phyloP scores from a whole-genome alignment of 2,888 invertebrate genomes.

The Chloromyia formosa region DNA sequence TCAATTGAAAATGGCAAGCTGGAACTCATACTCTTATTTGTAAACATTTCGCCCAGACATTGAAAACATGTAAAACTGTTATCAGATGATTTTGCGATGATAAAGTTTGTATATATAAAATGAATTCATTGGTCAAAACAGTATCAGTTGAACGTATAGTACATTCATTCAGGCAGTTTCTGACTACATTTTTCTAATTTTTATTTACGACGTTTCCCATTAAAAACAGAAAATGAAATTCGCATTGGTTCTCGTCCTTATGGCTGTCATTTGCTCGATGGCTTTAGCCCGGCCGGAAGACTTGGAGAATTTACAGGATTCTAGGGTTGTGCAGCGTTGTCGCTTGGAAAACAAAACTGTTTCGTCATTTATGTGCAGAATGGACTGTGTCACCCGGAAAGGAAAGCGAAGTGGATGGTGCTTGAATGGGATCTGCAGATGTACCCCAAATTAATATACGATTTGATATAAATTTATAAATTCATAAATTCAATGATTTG shows the following conservation, averaged over 20 bases:
- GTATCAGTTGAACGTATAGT: neutral
- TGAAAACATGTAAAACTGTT: no score
- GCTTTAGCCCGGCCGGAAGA: conserved; percentile 12
- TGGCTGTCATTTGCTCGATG: conserved; percentile 27
- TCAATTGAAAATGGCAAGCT: no score
- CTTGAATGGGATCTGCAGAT: conserved; percentile 22
- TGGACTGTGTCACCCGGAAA: neutral
- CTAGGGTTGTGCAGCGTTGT: neutral
- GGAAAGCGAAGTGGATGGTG: conserved; percentile 23
- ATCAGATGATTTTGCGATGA: no score
- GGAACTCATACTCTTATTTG: no score
- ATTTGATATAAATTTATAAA: neutral
- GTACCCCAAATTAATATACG: conserved; percentile 6
- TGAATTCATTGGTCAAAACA: neutral
- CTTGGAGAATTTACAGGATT: neutral
- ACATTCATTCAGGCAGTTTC: neutral
- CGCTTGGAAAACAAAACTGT: conserved; percentile 14
- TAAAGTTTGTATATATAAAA: neutral
- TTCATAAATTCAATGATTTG: no score
- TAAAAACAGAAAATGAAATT: conserved; percentile 14
- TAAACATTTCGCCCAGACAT: no score
- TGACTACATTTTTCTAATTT: neutral
- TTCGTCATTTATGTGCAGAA: neutral
- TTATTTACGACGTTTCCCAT: no score
- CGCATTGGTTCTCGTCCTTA: conserved; percentile 3